These are phyloP conservation scores for Drosophila busckii DNA, from an alignment of 1,140 invertebrate genomes.

Conservation along the genomic window DNA sequence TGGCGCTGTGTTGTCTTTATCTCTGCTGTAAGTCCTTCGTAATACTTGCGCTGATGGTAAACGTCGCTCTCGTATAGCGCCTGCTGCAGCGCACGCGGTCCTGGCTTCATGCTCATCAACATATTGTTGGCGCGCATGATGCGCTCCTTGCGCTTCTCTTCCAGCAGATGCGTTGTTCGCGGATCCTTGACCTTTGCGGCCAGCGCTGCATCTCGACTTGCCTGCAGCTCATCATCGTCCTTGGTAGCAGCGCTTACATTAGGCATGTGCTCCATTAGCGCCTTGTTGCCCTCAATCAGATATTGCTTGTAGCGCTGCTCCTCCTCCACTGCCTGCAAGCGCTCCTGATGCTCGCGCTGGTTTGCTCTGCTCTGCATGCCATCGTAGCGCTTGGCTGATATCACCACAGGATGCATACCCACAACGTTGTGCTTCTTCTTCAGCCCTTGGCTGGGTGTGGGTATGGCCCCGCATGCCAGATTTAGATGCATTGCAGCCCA, in stretches of 20 bases:
- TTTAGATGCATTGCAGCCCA: slow-evolving; percentile 4
- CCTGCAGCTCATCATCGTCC: slow-evolving; percentile 1
- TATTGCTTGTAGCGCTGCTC: slow-evolving; percentile 50
- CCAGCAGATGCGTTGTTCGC: slow-evolving; percentile 6
- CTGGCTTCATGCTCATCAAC: slow-evolving; percentile 43
- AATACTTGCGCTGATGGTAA: slow-evolving; percentile 27
- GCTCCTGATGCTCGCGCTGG: slow-evolving; percentile 10
- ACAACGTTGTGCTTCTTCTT: not conserved
- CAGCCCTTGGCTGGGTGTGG: slow-evolving; percentile 1
- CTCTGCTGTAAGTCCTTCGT: slow-evolving; percentile 37
- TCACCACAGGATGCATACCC: slow-evolving; percentile 27
- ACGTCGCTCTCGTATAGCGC: slow-evolving; percentile 40
- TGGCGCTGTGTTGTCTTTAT: slow-evolving; percentile 29
- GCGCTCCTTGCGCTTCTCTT: slow-evolving; percentile 44
- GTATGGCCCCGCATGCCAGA: not conserved
- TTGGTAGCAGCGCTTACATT: slow-evolving; percentile 9
- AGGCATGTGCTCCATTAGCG: slow-evolving; percentile 37
- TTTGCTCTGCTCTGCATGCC: slow-evolving; percentile 29
- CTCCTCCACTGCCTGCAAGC: slow-evolving; percentile 42
- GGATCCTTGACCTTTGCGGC: not conserved
- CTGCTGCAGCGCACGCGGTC: slow-evolving; percentile 27
- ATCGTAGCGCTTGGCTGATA: slow-evolving; percentile 40
- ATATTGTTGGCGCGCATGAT: slow-evolving; percentile 38
- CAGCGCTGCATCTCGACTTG: not conserved
- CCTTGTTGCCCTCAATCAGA: slow-evolving; percentile 52